Conservation (phyloP, 2,113 vertebrate species). For the Neotragus pygmaeus region DNA sequence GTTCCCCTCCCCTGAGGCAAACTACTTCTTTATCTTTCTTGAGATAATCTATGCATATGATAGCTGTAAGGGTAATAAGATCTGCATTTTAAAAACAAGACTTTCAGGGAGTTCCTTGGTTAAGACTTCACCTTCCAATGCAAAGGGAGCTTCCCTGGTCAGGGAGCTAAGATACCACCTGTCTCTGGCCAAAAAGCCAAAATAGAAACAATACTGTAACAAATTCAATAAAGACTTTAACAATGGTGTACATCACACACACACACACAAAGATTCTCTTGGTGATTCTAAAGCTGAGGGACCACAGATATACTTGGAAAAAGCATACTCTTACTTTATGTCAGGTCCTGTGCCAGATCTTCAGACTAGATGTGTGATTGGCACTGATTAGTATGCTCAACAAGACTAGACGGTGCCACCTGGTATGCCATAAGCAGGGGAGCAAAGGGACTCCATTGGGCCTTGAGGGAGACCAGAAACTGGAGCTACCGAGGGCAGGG, state of each 20-base stretch:
- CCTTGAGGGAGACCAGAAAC: not conserved
- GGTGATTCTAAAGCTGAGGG: not conserved
- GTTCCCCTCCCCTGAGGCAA: not conserved
- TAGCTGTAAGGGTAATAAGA: not conserved
- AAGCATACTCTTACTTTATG: not conserved
- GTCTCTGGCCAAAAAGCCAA: not conserved
- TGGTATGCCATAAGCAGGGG: not conserved
- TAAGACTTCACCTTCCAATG: not conserved
- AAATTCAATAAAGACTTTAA: not conserved
- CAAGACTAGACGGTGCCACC: not conserved
- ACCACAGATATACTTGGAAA: not conserved
- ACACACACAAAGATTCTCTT: not conserved
- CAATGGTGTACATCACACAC: not conserved
- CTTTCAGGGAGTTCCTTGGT: not conserved
- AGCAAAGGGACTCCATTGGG: not conserved
- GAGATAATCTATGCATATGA: not conserved
- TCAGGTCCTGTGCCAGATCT: not conserved
- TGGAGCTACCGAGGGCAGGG: not conserved
- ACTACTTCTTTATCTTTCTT: conserved; percentile 8
- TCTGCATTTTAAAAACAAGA: not conserved
- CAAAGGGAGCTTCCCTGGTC: not conserved
- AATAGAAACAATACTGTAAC: not conserved
- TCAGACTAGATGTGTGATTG: not conserved
- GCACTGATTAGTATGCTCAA: not conserved
- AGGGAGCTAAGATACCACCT: not conserved